Percentiles rank a stretch among this genome's conserved stretches.
Evolutionary conservation across 35 echinoderm and acorn worm species (phyloP).

Genomic region (Eucidaris tribuloides): DNA sequence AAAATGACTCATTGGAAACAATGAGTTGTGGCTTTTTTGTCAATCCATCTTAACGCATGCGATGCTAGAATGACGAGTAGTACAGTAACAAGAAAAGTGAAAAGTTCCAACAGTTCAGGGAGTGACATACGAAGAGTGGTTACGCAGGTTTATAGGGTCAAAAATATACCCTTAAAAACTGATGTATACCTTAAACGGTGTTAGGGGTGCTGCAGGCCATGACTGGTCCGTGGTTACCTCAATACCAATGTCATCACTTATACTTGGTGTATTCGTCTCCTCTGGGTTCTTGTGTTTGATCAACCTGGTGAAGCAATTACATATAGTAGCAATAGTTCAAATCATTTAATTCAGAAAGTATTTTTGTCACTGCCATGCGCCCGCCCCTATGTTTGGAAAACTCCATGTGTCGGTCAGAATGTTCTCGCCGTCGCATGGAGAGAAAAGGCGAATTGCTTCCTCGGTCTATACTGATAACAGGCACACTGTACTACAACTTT

Average conservation of each 20-base stretch:
- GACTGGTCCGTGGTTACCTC: background rate
- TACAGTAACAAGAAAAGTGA: too few relatives aligned
- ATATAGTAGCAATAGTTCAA: background rate
- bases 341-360: background rate
- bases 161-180: too few relatives aligned
- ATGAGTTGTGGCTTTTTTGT: too few relatives aligned
- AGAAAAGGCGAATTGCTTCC: background rate
- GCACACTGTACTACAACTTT: background rate
- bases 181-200: conserved; percentile 6
- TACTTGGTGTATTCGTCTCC: background rate
- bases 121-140: too few relatives aligned
- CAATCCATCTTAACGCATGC: too few relatives aligned
- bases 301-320: background rate
- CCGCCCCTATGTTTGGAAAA: too few relatives aligned
- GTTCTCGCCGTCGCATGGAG: background rate
- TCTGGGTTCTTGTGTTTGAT: background rate
- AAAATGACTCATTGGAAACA: too few relatives aligned
- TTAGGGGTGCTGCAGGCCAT: background rate
- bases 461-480: background rate
- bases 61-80: too few relatives aligned
- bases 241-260: conserved; percentile 8
- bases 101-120: too few relatives aligned
- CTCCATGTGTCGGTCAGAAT: too few relatives aligned
- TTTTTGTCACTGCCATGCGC: background rate
- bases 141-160: too few relatives aligned